Percentiles rank a stretch among this genome's conserved stretches.
phyloP scores from a whole-genome alignment of 2,113 vertebrate genomes.

The Clarias macrocephalus region DNA sequence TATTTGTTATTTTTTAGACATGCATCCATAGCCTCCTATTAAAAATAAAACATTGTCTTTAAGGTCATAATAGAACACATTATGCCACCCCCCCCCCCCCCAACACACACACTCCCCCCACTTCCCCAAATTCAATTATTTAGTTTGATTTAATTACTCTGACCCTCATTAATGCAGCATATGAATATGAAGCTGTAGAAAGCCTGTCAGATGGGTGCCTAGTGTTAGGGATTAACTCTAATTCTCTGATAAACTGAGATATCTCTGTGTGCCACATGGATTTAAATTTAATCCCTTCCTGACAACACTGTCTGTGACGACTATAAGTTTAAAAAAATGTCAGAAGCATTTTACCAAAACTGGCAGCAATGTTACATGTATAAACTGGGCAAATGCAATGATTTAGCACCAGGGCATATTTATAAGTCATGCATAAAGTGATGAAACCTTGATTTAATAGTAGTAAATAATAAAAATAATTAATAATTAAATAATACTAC shows the following conservation, averaged over 20 bases:
- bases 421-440: not conserved
- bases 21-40: not conserved
- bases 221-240: slow-evolving; percentile 43
- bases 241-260: slow-evolving; percentile 47
- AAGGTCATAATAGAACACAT: slow-evolving; percentile 1
- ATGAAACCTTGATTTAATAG: not conserved
- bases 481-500: not conserved
- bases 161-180: slow-evolving; percentile 33
- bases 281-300: slow-evolving; percentile 41
- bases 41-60: not conserved
- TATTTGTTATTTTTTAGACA: not conserved
- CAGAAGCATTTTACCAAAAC: not conserved
- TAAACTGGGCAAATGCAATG: not conserved
- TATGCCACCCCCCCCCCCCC: not conserved
- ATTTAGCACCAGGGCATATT: not conserved
- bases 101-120: not conserved
- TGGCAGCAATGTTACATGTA: not conserved
- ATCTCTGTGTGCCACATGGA: slow-evolving; percentile 29
- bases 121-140: slow-evolving; percentile 28
- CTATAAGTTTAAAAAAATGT: slow-evolving; percentile 13
- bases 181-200: slow-evolving; percentile 33
- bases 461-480: not conserved
- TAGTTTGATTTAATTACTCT: slow-evolving; percentile 40
- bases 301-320: slow-evolving; percentile 15
- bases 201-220: slow-evolving; percentile 27